Conservation (phyloP, 2,888 invertebrate genomes). For the Lamellibrachia columna region DNA sequence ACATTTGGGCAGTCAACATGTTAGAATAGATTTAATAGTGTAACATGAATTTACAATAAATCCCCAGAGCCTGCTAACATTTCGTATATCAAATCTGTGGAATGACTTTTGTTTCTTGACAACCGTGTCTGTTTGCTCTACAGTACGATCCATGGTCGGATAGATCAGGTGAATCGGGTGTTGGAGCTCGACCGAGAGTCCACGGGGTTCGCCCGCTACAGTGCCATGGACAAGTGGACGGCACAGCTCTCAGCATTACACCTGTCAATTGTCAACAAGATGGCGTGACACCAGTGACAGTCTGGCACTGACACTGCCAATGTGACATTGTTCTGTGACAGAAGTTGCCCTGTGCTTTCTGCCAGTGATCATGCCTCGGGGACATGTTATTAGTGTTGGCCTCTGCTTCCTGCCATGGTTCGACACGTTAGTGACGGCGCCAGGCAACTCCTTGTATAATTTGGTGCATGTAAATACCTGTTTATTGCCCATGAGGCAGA, state of each 20-base stretch:
- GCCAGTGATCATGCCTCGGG: background rate
- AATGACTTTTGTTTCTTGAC: background rate
- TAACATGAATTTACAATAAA: no score
- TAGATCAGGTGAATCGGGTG: constrained; percentile 89
- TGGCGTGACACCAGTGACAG: constrained; percentile 73
- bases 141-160: constrained; percentile 70
- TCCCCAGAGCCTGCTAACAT: no score
- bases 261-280: constrained; percentile 90
- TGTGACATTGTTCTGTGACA: background rate
- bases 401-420: background rate
- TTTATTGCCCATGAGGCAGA: background rate
- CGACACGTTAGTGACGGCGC: background rate
- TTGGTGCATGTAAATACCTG: constrained; percentile 6
- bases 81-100: no score
- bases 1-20: no score
- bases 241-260: constrained; percentile 88
- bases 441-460: background rate
- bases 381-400: background rate
- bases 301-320: background rate
- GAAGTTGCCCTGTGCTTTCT: background rate
- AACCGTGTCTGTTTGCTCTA: constrained; percentile 39
- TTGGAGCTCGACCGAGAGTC: constrained; percentile 77
- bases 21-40: no score
- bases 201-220: constrained; percentile 85
- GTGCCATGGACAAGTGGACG: constrained; percentile 95